Conservation (phyloP, 1,140 invertebrate species). For the Nasonia longicornis region DNA sequence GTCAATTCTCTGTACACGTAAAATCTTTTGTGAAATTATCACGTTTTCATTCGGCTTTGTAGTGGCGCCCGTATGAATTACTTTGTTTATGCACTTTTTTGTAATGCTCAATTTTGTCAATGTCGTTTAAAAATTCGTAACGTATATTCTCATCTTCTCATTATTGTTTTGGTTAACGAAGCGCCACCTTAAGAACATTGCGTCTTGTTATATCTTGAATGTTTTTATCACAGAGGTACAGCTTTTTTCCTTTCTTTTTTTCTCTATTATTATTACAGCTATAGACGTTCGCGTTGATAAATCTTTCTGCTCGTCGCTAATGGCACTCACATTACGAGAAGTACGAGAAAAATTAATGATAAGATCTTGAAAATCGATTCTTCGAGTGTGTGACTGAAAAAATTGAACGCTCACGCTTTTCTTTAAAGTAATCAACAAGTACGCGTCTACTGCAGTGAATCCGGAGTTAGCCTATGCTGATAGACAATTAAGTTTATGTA, state of each 20-base stretch:
- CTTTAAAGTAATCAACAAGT: conserved; percentile 31
- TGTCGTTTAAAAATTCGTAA: conserved; percentile 45
- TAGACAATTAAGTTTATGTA: conserved; percentile 19
- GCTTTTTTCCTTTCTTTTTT: conserved; percentile 48
- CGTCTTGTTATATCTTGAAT: conserved; percentile 38
- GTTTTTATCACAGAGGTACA: conserved; percentile 58
- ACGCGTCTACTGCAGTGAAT: conserved; percentile 25
- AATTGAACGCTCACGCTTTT: conserved; percentile 10
- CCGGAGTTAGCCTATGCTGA: conserved; percentile 1
- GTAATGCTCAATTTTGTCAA: conserved; percentile 23
- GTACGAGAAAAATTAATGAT: conserved; percentile 24
- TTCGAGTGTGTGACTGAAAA: conserved; percentile 3
- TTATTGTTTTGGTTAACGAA: conserved; percentile 31
- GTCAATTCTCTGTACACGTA: conserved; percentile 47
- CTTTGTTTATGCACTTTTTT: conserved; percentile 13
- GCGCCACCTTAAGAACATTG: conserved; percentile 34
- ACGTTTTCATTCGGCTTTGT: conserved; percentile 31
- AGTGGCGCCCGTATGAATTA: conserved; percentile 17
- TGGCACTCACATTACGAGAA: conserved; percentile 46
- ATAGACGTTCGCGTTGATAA: conserved; percentile 35
- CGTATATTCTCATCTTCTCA: conserved; percentile 22
- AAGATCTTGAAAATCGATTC: conserved; percentile 30
- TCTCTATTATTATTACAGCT: conserved; percentile 38
- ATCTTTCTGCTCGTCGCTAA: conserved; percentile 41
- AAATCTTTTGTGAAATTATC: conserved; percentile 43